Evolutionary conservation across 1,140 invertebrate species (phyloP).

Genomic region (Dreissena rostriformis): DNA sequence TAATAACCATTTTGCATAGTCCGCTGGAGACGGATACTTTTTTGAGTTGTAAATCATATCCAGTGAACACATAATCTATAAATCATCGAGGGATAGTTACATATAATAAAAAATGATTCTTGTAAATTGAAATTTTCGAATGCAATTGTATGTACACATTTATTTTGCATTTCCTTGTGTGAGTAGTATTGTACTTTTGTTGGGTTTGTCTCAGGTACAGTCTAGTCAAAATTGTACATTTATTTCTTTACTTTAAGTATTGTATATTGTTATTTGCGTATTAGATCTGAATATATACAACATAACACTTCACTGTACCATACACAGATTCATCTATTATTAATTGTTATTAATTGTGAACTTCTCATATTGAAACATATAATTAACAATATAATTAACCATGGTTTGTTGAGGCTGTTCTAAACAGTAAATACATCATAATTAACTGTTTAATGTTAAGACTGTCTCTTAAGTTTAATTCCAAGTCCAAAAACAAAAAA

Average conservation of each 20-base stretch:
- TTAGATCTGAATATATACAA: neutral
- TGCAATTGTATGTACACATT: neutral
- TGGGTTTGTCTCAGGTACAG: slow-evolving; percentile 4
- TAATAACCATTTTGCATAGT: neutral
- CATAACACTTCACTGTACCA: neutral
- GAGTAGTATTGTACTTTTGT: neutral
- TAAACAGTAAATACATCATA: neutral
- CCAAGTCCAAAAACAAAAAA: too few relatives aligned
- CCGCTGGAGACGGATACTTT: neutral
- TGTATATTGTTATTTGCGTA: neutral
- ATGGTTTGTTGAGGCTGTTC: neutral
- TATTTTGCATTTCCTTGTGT: neutral
- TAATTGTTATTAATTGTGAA: neutral
- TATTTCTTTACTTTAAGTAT: neutral
- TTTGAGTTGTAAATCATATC: neutral
- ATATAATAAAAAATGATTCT: neutral
- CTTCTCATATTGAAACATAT: neutral
- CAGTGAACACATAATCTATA: neutral
- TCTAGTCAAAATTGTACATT: slow-evolving; percentile 8
- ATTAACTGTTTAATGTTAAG: too few relatives aligned
- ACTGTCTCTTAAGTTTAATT: too few relatives aligned
- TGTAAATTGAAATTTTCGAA: neutral
- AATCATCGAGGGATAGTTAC: too few relatives aligned
- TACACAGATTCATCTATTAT: neutral
- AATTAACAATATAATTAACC: neutral